These are phyloP conservation scores for Lynx canadensis DNA, from an alignment of 2,113 vertebrate genomes.

Conservation along the genomic window DNA sequence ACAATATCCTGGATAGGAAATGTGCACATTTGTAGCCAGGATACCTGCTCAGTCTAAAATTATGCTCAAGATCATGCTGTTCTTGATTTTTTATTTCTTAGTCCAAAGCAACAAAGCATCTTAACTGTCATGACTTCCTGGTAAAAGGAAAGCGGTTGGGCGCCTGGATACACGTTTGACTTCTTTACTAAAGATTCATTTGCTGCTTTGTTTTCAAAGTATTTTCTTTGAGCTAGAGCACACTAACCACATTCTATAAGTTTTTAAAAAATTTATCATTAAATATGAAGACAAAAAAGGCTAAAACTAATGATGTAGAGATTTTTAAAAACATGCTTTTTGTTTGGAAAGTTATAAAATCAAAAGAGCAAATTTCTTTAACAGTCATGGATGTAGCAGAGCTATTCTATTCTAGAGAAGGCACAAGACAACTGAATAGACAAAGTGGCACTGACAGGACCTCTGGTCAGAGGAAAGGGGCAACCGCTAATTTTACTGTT, in stretches of 20 bases:
- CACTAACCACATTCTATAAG: background rate
- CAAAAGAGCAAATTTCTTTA: background rate
- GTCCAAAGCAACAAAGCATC: background rate
- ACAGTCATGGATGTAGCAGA: background rate
- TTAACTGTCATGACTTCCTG: slow-evolving; percentile 16
- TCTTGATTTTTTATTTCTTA: slow-evolving; percentile 29
- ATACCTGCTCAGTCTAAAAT: background rate
- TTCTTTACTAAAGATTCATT: background rate
- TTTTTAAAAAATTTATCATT: background rate
- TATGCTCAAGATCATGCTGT: background rate
- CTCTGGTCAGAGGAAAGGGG: background rate
- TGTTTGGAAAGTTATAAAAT: background rate
- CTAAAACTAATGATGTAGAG: background rate
- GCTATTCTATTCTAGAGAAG: background rate
- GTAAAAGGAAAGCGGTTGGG: background rate
- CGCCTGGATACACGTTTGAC: background rate
- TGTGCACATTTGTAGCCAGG: background rate
- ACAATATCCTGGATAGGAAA: background rate
- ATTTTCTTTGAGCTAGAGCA: slow-evolving; percentile 17
- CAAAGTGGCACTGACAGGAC: background rate
- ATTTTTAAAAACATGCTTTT: background rate
- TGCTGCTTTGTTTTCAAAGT: slow-evolving; percentile 36
- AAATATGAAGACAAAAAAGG: background rate
- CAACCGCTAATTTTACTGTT: background rate
- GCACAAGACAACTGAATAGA: background rate